phyloP scores from a whole-genome alignment of 2,888 invertebrate genomes.

The Artemia sp. region DNA sequence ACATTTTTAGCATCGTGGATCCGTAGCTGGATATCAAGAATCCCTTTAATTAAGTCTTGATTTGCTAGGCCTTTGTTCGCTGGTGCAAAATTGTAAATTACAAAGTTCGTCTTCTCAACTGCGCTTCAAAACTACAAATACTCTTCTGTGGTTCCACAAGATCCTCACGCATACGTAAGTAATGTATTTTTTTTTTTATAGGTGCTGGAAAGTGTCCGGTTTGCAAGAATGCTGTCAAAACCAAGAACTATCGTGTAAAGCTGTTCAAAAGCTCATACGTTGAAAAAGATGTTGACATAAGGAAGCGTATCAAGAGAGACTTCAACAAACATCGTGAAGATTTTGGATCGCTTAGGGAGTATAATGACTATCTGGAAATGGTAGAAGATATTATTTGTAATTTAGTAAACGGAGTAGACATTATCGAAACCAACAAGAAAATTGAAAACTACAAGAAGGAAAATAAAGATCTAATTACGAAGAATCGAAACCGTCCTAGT shows the following conservation, averaged over 20 bases:
- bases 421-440: constrained; percentile 67
- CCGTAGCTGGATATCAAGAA: too few relatives aligned
- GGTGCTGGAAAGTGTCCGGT: constrained; percentile 88
- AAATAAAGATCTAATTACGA: constrained; percentile 64
- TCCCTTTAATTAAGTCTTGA: not conserved
- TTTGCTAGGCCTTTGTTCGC: not conserved
- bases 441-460: constrained; percentile 82
- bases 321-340: constrained; percentile 92
- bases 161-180: not conserved
- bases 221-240: constrained; percentile 67
- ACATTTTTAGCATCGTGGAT: too few relatives aligned
- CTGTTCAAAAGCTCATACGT: constrained; percentile 89
- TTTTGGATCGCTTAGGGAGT: constrained; percentile 61
- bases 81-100: not conserved
- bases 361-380: constrained; percentile 91
- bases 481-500: constrained; percentile 43
- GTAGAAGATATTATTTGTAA: constrained; percentile 81
- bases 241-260: constrained; percentile 81
- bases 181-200: constrained; percentile 31
- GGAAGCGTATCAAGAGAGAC: constrained; percentile 68
- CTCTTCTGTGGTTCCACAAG: not conserved
- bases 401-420: constrained; percentile 70
- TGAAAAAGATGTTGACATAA: constrained; percentile 92
- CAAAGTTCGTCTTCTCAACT: not conserved
- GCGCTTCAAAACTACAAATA: not conserved